phyloP scores from a whole-genome alignment of 2,113 vertebrate species.

The Sialia sialis region DNA sequence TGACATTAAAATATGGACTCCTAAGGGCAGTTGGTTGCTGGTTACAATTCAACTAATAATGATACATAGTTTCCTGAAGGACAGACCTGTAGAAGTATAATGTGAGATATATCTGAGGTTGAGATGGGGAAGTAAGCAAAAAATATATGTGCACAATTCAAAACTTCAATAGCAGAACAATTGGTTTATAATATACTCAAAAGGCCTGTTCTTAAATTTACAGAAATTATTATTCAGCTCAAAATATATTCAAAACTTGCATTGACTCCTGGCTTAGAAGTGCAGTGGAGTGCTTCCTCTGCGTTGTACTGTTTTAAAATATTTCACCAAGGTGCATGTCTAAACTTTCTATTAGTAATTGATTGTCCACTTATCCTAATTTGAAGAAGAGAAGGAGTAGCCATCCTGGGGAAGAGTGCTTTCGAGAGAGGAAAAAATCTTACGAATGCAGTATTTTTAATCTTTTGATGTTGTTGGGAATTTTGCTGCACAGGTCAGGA shows the following conservation, averaged over 20 bases:
- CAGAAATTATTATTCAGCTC: not conserved
- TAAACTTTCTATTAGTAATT: not conserved
- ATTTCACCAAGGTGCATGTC: not conserved
- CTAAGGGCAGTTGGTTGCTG: slow-evolving; percentile 31
- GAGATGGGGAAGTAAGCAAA: not conserved
- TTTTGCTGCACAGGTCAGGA: slow-evolving; percentile 47
- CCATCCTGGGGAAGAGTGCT: not conserved
- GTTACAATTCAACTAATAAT: not conserved
- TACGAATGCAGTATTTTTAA: slow-evolving; percentile 5
- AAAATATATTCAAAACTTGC: not conserved
- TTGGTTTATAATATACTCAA: not conserved
- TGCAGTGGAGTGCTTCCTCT: not conserved
- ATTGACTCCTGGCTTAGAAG: not conserved
- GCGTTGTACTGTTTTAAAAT: not conserved
- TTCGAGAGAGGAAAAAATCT: not conserved
- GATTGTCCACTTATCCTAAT: not conserved
- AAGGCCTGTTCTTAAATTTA: not conserved
- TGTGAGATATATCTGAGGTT: not conserved
- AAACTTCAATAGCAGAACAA: not conserved
- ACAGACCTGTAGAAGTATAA: not conserved
- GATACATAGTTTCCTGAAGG: not conserved
- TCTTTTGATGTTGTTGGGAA: not conserved
- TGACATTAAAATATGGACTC: slow-evolving; percentile 23
- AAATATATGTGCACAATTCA: not conserved
- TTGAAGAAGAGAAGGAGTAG: not conserved